A percentile compares a stretch with the other conserved stretches of the same genome.
These are phyloP conservation scores for Diacarnus erythraeanus DNA, from an alignment of 37 sponge, comb jelly and placozoan genomes.

Conservation along the genomic window DNA sequence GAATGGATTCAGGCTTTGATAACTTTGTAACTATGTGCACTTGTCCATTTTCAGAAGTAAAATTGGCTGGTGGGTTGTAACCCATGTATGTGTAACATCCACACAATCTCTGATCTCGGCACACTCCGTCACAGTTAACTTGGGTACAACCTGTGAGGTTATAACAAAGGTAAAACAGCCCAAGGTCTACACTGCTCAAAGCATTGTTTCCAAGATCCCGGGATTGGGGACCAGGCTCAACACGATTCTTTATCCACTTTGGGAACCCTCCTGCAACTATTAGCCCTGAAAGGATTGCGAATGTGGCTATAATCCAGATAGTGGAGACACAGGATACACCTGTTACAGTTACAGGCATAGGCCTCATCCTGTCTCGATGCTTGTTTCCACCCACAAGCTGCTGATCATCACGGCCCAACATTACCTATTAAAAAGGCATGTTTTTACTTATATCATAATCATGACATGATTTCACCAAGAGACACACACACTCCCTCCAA, in stretches of 20 bases:
- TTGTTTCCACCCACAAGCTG: not conserved
- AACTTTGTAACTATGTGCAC: not conserved
- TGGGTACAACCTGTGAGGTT: not conserved
- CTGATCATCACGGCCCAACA: not conserved
- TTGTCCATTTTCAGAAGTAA: not conserved
- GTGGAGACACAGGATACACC: slow-evolving; percentile 66
- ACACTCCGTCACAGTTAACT: not conserved
- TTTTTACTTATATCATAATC: no score
- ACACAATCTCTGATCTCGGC: not conserved
- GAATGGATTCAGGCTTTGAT: not conserved
- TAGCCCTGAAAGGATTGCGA: slow-evolving; percentile 45
- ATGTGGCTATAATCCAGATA: slow-evolving; percentile 46
- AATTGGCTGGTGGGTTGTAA: not conserved
- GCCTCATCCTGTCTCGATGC: slow-evolving; percentile 17
- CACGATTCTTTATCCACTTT: slow-evolving; percentile 26
- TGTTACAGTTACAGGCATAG: slow-evolving; percentile 61
- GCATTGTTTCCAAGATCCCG: not conserved
- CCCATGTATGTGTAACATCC: slow-evolving; percentile 8
- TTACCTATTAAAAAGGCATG: no score
- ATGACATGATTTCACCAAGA: no score
- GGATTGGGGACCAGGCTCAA: not conserved
- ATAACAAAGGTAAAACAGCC: slow-evolving; percentile 46
- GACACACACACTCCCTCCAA: no score
- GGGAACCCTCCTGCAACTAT: slow-evolving; percentile 57
- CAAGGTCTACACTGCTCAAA: slow-evolving; percentile 23